Base-by-base conservation (phyloP, 1,140 invertebrate genomes). In the Hycleus cichorii region DNA sequence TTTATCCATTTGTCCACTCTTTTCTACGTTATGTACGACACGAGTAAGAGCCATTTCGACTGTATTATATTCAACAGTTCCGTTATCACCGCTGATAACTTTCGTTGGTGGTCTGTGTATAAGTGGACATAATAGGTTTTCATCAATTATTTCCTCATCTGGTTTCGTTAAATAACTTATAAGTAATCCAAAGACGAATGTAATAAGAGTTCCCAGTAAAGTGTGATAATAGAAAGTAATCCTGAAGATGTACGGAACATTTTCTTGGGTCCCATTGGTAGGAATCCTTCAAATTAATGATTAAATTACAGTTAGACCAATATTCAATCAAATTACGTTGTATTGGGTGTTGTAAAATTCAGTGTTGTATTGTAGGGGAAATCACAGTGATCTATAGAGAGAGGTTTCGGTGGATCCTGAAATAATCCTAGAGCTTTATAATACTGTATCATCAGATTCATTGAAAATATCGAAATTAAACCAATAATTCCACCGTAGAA, bases 211-310 rank as follows among this genome's bases (percentile, higher is more conserved):
- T 24, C 69, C 69, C 11, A 72, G 50, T 3, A 67, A 44, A 2
- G 69, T 69, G 47, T 71, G 71, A 55, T 71, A 73, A 46, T 71
- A 72, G 49, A 64, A 68, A 4, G 67, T 66, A 0, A 73, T 55
- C 48, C 58, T 57, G 47, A 69, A 73, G 45, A 64, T 54, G 26
- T 62, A 60, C 10, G 63, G 58, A 39, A 64, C 46, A 4, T 10
- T 9, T 10, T 3, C 11, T 7, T 42, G 1, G 2, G 40, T 58
- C 25, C 9, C 47, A 39, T 40, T 44, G 11, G 18, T 10, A n/a
- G 42, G 38, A 25, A 53, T 40, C 52, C 32, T 32, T 32, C 4
- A 32, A 32, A 7, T 5, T 4, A 32, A 46, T 3, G 11, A 42
- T 32, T 9, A 50, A 24, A 26, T 50, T 18, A 38, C 25, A 11